Percentiles rank a stretch among this genome's conserved stretches.
phyloP scores from a whole-genome alignment of 2,797 vertebrate genomes.

The Rhinophrynus dorsalis region DNA sequence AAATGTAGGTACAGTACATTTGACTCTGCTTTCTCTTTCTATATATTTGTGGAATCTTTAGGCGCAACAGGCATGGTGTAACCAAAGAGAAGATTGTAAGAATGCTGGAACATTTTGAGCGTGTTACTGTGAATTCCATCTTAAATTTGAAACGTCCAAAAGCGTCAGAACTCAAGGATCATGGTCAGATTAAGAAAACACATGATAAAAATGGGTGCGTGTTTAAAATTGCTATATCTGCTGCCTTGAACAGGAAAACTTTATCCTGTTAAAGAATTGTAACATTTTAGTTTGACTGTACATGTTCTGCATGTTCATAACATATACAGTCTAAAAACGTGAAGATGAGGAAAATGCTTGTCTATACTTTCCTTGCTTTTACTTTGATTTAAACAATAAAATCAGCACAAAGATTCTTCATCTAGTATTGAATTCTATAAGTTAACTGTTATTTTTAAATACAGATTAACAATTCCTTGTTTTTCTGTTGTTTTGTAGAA shows the following conservation, averaged over 20 bases:
- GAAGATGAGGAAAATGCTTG: too few species aligned
- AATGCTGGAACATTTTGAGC: slow-evolving; percentile 87
- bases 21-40: too few species aligned
- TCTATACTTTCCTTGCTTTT: too few species aligned
- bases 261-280: too few species aligned
- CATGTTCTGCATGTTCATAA: too few species aligned
- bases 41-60: too few species aligned
- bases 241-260: too few species aligned
- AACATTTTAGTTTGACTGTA: background rate
- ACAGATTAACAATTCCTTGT: background rate
- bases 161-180: slow-evolving; percentile 53
- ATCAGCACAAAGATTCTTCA: too few species aligned
- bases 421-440: too few species aligned
- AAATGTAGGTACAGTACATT: too few species aligned
- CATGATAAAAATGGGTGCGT: slow-evolving; percentile 70
- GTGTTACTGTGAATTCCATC: slow-evolving; percentile 79
- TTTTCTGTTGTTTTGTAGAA: slow-evolving; percentile 58
- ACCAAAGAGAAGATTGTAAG: slow-evolving; percentile 84
- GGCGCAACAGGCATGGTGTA: slow-evolving; percentile 84
- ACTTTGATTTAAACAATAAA: too few species aligned
- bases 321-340: too few species aligned
- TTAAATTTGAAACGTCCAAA: slow-evolving; percentile 78
- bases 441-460: background rate
- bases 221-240: slow-evolving; percentile 30
- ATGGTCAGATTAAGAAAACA: slow-evolving; percentile 51